Conservation (phyloP, 2,888 invertebrate species). For the Magallana nippona region DNA sequence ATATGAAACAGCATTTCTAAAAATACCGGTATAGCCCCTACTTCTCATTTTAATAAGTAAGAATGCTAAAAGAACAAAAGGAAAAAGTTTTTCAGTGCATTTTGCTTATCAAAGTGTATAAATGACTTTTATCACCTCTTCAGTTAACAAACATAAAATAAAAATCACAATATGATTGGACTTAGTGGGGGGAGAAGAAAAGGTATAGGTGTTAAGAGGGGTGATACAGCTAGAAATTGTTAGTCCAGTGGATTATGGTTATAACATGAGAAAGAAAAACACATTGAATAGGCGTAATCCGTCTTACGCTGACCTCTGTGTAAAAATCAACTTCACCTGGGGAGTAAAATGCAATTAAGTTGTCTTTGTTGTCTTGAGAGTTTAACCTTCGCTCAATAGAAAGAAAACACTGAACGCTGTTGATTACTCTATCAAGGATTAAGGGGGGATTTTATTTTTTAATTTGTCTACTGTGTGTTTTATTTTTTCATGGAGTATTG, state of each 20-base stretch:
- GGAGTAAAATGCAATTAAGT: slow-evolving; percentile 28
- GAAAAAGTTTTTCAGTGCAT: too few relatives aligned
- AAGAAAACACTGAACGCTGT: slow-evolving; percentile 5
- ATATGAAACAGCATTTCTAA: too few relatives aligned
- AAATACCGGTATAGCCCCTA: too few relatives aligned
- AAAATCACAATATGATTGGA: background rate
- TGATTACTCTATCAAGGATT: slow-evolving; percentile 5
- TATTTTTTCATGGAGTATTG: background rate
- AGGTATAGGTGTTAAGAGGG: too few relatives aligned
- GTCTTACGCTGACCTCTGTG: background rate
- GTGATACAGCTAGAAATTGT: background rate
- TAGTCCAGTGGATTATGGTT: background rate
- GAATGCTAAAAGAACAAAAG: background rate
- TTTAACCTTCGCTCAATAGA: slow-evolving; percentile 22
- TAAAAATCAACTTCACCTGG: slow-evolving; percentile 27
- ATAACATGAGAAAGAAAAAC: slow-evolving; percentile 13
- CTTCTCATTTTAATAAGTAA: background rate
- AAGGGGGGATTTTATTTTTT: background rate
- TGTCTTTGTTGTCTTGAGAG: slow-evolving; percentile 24
- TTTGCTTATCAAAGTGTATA: background rate
- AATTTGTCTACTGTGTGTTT: background rate
- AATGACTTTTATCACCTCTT: slow-evolving; percentile 15
- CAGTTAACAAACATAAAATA: background rate
- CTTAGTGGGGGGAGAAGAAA: background rate
- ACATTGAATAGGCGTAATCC: background rate